Evolutionary conservation across 1,140 invertebrate species (phyloP), one percentile per base, ranked within the genome.

Genomic region (Lithobius niger): DNA sequence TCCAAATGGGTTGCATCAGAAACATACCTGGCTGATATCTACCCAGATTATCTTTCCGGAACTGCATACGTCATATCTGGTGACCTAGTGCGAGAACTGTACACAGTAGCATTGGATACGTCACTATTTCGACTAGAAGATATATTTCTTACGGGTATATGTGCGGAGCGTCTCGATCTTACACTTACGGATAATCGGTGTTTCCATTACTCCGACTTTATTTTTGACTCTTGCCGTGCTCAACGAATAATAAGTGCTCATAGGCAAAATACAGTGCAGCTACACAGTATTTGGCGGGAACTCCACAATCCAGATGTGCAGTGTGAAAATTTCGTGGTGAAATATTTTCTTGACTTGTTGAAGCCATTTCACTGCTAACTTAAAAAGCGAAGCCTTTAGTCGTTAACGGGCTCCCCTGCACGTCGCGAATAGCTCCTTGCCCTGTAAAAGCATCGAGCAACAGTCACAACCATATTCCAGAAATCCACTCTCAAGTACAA

Each of bases 21-120:
- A 36, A 18, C 24, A 21, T 91, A 80, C 65, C 67, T 75, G 1
- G 79, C 77, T 0, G 71, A 75, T 56, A 73, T 76, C 18, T 92
- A 90, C 74, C 88, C 88, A 2, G 79, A 81, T 57, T 92, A 91
- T 71, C 69, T 91, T 51, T 88, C 86, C 0, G 88, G 88, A 16
- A 86, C 86, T 15, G 84, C 82, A 1, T 92, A 91, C 71, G 77
- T 85, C 1, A 79, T 91, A 71, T 84, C 83, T n/a, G 67, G 77
- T 13, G 78, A 81, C 63, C 75, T 84, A 1, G 81, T 80, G 4
- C 63, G 64, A 22, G 79, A 74, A 56, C 70, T 92, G 6, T 88
- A 85, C 64, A 65, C 77, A 21, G 77, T 80, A 16, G 80, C 86
- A 0, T 64, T 88, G 1, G 68, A 69, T 42, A 84, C 81, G 13